These are phyloP conservation scores for Syrista parreyssii DNA, from an alignment of 2,888 invertebrate species.

Conservation along the genomic window DNA sequence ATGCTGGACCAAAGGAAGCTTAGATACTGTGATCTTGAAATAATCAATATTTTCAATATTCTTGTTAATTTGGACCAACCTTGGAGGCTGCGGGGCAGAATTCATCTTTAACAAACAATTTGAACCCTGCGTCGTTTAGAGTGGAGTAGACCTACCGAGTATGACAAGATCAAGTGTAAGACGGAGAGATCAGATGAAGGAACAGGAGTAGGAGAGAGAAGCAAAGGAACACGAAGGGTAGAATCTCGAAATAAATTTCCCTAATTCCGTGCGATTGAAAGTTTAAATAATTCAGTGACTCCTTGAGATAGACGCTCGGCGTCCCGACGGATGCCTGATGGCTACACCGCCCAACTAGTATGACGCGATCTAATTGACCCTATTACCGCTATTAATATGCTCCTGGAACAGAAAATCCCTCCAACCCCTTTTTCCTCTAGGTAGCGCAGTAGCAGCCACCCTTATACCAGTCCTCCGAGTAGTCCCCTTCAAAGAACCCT, in stretches of 20 bases:
- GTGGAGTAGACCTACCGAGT: too few species aligned
- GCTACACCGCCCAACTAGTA: not conserved
- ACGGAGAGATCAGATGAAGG: not conserved
- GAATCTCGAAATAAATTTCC: slow-evolving; percentile 13
- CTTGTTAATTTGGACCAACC: not conserved
- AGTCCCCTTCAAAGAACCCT: slow-evolving; percentile 38
- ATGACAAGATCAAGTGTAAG: too few species aligned
- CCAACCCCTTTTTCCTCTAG: slow-evolving; percentile 19
- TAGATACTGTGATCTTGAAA: not conserved
- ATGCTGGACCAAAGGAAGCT: not conserved
- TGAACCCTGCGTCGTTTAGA: not conserved
- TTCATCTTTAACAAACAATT: not conserved
- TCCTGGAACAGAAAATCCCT: slow-evolving; percentile 16
- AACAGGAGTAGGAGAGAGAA: not conserved
- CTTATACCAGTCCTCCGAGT: not conserved
- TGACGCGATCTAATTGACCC: slow-evolving; percentile 36
- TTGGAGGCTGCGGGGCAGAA: not conserved
- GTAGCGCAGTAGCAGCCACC: not conserved
- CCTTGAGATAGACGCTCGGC: slow-evolving; percentile 1
- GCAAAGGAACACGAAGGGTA: not conserved
- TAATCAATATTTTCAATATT: not conserved
- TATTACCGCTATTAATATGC: slow-evolving; percentile 47
- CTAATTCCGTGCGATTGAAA: not conserved
- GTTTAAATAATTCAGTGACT: slow-evolving; percentile 9
- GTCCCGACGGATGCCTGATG: slow-evolving; percentile 12